Percentiles rank a stretch among this genome's conserved stretches.
Evolutionary conservation across 1,140 invertebrate genomes (phyloP).

Genomic region (Centruroides sculpturatus): DNA sequence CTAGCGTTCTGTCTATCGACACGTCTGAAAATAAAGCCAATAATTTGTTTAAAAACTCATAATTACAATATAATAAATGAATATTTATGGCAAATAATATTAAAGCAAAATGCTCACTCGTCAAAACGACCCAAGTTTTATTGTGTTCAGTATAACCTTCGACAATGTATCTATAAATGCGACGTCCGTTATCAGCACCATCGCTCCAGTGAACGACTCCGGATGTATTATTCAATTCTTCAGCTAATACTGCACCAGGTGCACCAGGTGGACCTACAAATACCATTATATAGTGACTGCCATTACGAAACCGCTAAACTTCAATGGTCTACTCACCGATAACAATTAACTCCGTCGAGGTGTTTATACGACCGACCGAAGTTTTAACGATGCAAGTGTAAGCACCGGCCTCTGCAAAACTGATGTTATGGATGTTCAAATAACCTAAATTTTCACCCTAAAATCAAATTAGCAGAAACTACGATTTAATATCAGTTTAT

Average conservation of each 20-base stretch:
- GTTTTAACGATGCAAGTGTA: slow-evolving; percentile 81
- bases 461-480: not conserved
- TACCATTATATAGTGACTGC: not conserved
- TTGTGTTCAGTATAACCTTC: slow-evolving; percentile 75
- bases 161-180: slow-evolving; percentile 57
- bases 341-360: slow-evolving; percentile 51
- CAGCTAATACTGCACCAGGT: slow-evolving; percentile 37
- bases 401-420: slow-evolving; percentile 66
- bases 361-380: slow-evolving; percentile 61
- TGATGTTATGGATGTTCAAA: slow-evolving; percentile 63
- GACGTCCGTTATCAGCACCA: slow-evolving; percentile 63
- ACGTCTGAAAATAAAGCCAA: not conserved
- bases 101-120: slow-evolving; percentile 30
- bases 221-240: slow-evolving; percentile 54
- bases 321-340: slow-evolving; percentile 32
- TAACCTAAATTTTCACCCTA: slow-evolving; percentile 35
- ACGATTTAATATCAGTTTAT: not conserved
- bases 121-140: slow-evolving; percentile 57
- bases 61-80: not conserved
- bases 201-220: slow-evolving; percentile 77
- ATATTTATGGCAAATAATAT: not conserved
- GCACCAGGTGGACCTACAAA: slow-evolving; percentile 29
- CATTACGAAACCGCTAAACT: not conserved
- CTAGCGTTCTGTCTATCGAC: not conserved
- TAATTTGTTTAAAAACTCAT: not conserved